Base-by-base conservation (phyloP, 2,888 invertebrate genomes). In the Cheilosia vulpina region DNA sequence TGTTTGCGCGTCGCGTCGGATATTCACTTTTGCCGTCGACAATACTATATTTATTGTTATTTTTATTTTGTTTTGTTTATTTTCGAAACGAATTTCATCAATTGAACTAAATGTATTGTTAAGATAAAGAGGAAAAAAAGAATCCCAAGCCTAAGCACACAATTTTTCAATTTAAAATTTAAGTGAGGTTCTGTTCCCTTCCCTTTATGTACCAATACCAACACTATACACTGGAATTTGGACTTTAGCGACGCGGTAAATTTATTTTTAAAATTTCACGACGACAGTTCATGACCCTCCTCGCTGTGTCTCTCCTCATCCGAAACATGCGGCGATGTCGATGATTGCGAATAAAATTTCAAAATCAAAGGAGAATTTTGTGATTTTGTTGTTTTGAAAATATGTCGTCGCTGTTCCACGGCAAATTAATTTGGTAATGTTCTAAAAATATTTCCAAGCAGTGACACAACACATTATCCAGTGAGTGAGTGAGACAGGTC, bases 1-100 rank as follows among this genome's bases (percentile, higher is more conserved):
- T 88, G 60, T 43, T 38, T 41, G 85, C 87, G 88, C 88, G 80
- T 77, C 72, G 85, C 63, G 76, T 76, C 84, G 85, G 85, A 75
- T 68, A 68, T 60, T 84, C 71, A 80, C 76, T 81, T 85, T 81
- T 81, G 66, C 76, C 58, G 72, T 72, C 19, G 43, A 57, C 52
- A 24, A 60, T 45, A 43, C 38, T 55, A 41, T 62, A 27, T 68
- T 52, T 65, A 27, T 27, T 27, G 11, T 5, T 52, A 21, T 41
- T 47, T 52, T 68, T 63, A 6, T 55, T 38, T 38, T 4, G 13
- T 38, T 38, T 63, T 41, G 21, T 72, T 41, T 47, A n/a, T 31
- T 17, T 63, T 62, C 21, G 24, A 55, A 55, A 7, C 19, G 27
- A 45, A 52, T 68, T 60, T 34, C 45, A 53, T 55, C 53, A 60